phyloP scores from a whole-genome alignment of 2,888 invertebrate species.

The Xiphydria camelus region DNA sequence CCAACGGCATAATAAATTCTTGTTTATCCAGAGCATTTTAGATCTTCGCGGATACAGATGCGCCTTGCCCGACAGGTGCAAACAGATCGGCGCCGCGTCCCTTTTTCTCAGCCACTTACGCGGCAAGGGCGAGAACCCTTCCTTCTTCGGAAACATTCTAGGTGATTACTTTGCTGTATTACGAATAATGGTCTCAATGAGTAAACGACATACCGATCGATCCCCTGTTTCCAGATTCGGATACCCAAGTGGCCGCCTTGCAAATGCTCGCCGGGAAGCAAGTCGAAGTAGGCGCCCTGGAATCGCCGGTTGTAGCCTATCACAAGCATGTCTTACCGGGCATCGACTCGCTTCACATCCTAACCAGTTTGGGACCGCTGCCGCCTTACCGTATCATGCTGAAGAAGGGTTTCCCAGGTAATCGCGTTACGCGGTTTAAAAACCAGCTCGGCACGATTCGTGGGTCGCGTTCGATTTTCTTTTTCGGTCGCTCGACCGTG shows the following conservation, averaged over 20 bases:
- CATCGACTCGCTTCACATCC: conserved; percentile 42
- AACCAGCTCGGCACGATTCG: no score
- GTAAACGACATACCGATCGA: not conserved
- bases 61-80: conserved; percentile 38
- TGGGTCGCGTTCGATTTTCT: no score
- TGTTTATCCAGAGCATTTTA: conserved; percentile 31
- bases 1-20: not conserved
- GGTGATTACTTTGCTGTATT: conserved; percentile 25
- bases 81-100: conserved; percentile 31
- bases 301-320: conserved; percentile 42
- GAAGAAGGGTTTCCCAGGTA: conserved; percentile 65
- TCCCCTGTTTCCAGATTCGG: conserved; percentile 32
- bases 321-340: conserved; percentile 36
- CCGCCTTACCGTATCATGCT: conserved; percentile 70
- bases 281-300: conserved; percentile 42
- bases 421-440: not conserved
- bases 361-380: conserved; percentile 68
- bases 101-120: conserved; percentile 38
- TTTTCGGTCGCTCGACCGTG: no score
- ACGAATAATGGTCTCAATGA: not conserved
- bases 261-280: conserved; percentile 48
- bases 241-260: conserved; percentile 41
- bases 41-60: conserved; percentile 46
- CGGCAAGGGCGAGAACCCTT: conserved; percentile 42
- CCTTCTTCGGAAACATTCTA: conserved; percentile 46